These are phyloP conservation scores for Brevimyrus niger DNA, from an alignment of 2,113 vertebrate genomes.

Conservation along the genomic window DNA sequence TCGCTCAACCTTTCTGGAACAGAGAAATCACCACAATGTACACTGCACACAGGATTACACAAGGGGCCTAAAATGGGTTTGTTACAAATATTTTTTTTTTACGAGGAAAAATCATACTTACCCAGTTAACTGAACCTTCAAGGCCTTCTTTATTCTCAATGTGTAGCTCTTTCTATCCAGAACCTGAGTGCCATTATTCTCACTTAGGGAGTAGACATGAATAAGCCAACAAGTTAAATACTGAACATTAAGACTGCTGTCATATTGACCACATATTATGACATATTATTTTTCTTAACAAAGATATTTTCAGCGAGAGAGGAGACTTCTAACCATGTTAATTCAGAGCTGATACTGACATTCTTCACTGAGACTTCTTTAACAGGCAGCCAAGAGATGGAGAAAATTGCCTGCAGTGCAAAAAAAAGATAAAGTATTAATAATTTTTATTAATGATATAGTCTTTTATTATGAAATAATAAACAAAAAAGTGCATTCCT, in stretches of 20 bases:
- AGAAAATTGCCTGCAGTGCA: slow-evolving; percentile 25
- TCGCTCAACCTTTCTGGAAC: slow-evolving; percentile 15
- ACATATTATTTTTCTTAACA: neutral
- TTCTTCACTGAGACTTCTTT: slow-evolving; percentile 11
- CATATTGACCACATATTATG: neutral
- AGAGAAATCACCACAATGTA: neutral
- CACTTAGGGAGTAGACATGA: slow-evolving; percentile 24
- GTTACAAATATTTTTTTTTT: neutral
- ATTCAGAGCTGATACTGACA: slow-evolving; percentile 26
- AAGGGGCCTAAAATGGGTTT: neutral
- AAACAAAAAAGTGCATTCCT: neutral
- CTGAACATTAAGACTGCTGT: neutral
- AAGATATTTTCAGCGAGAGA: neutral
- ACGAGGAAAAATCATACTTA: slow-evolving; percentile 12
- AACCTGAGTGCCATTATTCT: slow-evolving; percentile 20
- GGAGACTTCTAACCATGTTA: slow-evolving; percentile 34
- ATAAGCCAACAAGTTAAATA: neutral
- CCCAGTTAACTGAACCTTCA: slow-evolving; percentile 35
- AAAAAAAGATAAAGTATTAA: neutral
- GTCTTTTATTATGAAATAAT: neutral
- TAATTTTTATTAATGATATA: neutral
- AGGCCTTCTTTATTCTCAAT: slow-evolving; percentile 29
- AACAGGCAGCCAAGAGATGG: slow-evolving; percentile 29
- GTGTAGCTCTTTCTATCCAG: slow-evolving; percentile 28
- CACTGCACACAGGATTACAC: neutral